Evolutionary conservation across 1,140 invertebrate genomes (phyloP).

Genomic region (Lineus longissimus): DNA sequence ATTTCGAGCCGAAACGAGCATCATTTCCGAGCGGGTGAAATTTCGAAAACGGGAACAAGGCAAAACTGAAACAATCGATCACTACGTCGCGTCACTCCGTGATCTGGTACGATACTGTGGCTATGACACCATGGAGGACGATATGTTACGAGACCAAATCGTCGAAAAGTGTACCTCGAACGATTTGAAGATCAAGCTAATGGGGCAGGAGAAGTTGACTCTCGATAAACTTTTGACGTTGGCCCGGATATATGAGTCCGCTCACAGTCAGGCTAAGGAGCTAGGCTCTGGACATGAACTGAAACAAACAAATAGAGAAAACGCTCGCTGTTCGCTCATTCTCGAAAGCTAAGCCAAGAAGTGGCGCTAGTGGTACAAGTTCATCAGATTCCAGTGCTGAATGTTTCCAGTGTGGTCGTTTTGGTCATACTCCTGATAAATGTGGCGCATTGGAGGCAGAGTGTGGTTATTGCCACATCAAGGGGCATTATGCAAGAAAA

Average conservation of each 20-base stretch:
- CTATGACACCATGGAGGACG: background rate
- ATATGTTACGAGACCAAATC: background rate
- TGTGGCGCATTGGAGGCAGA: constrained; percentile 1
- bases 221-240: background rate
- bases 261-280: background rate
- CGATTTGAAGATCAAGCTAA: background rate
- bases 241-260: background rate
- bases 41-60: background rate
- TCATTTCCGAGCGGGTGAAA: background rate
- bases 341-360: background rate
- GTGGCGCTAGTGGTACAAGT: background rate
- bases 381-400: background rate
- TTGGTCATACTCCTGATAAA: background rate
- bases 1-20: constrained; percentile 4
- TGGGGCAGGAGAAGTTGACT: background rate
- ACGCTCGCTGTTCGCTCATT: background rate
- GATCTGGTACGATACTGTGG: background rate
- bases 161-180: background rate
- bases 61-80: background rate
- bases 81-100: background rate
- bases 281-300: too few relatives aligned
- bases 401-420: background rate
- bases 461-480: background rate
- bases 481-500: background rate
- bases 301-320: background rate